Evolutionary conservation across 2,797 vertebrate species (phyloP).

Genomic region (Pseudopleuronectes americanus): DNA sequence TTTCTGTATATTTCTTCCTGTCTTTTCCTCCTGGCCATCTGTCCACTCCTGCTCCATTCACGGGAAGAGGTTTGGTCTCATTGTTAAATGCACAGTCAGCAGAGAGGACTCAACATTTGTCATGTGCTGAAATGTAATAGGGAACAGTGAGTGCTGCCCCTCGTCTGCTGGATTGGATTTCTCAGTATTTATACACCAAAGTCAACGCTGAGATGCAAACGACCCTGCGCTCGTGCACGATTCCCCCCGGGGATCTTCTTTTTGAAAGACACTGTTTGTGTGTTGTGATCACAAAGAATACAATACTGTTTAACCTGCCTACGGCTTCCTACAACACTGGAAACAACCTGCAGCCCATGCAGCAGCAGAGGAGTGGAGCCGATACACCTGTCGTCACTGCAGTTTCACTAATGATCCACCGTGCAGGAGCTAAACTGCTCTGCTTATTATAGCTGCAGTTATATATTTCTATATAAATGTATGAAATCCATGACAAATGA

Average conservation of each 20-base stretch:
- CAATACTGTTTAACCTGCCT: slow-evolving; percentile 24
- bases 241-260: slow-evolving; percentile 26
- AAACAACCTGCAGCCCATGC: slow-evolving; percentile 48
- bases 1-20: slow-evolving; percentile 6
- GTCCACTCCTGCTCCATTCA: slow-evolving; percentile 39
- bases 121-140: slow-evolving; percentile 45
- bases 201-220: slow-evolving; percentile 54
- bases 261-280: slow-evolving; percentile 9
- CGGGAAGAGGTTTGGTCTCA: slow-evolving; percentile 27
- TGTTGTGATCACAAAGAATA: slow-evolving; percentile 18
- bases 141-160: slow-evolving; percentile 32
- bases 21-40: slow-evolving; percentile 27
- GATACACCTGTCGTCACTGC: slow-evolving; percentile 19
- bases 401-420: slow-evolving; percentile 40
- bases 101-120: slow-evolving; percentile 37
- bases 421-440: slow-evolving; percentile 18
- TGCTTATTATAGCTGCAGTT: slow-evolving; percentile 37
- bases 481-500: slow-evolving; percentile 12
- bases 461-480: slow-evolving; percentile 32
- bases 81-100: slow-evolving; percentile 50
- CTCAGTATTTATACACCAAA: slow-evolving; percentile 48
- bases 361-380: slow-evolving; percentile 29
- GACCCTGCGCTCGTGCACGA: slow-evolving; percentile 34
- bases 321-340: slow-evolving; percentile 32
- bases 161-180: slow-evolving; percentile 43